Conservation (phyloP, 2,797 vertebrate genomes). For the Lacerta bilineata region DNA sequence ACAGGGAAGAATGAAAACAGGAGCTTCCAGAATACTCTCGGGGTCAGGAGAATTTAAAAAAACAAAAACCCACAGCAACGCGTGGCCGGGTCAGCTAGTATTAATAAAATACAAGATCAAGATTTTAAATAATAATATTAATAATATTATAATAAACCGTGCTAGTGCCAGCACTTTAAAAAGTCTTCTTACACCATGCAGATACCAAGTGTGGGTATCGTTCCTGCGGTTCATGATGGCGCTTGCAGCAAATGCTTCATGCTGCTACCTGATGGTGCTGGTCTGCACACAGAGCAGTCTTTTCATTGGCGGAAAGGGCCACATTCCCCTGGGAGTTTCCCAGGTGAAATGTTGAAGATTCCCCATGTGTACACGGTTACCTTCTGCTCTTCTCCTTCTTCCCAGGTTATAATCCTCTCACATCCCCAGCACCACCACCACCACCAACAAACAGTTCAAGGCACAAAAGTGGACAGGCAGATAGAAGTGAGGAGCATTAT, state of each 20-base stretch:
- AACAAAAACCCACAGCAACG: too few relatives aligned
- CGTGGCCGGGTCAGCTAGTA: too few relatives aligned
- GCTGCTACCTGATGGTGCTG: background rate
- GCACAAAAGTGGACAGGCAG: background rate
- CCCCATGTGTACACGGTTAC: background rate
- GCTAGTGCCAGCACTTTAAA: background rate
- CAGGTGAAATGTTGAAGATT: background rate
- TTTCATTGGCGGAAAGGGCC: background rate
- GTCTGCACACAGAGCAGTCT: background rate
- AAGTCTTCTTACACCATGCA: background rate
- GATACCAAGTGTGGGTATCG: background rate
- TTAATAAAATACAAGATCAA: too few relatives aligned
- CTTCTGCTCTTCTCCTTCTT: background rate
- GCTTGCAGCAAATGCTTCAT: background rate
- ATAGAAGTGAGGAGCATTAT: background rate
- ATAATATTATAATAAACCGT: background rate
- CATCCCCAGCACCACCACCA: background rate
- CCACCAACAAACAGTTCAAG: background rate
- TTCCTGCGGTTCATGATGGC: background rate
- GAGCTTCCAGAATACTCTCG: too few relatives aligned
- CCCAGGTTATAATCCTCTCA: background rate
- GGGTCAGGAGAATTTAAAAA: too few relatives aligned
- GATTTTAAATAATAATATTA: too few relatives aligned
- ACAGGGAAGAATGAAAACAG: too few relatives aligned
- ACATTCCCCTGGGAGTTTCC: too few relatives aligned